These are phyloP conservation scores for Chunga burmeisteri DNA, from an alignment of 2,113 vertebrate genomes.

Conservation along the genomic window DNA sequence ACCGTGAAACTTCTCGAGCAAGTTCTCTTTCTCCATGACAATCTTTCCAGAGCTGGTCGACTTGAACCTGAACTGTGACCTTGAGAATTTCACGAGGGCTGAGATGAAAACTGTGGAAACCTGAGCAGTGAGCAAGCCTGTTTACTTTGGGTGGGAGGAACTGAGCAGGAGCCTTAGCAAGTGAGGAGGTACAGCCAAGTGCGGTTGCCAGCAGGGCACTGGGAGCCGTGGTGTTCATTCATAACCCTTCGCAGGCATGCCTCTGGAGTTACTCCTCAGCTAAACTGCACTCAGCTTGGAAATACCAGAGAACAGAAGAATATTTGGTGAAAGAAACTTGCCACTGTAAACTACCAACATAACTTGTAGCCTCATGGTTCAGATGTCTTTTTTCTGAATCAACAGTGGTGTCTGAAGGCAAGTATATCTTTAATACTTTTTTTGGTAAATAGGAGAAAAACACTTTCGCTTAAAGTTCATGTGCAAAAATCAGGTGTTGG, in stretches of 20 bases:
- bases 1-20: background rate
- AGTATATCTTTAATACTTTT: conserved; percentile 18
- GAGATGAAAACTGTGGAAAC: conserved; percentile 23
- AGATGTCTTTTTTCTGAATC: background rate
- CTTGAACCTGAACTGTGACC: background rate
- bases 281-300: background rate
- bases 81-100: background rate
- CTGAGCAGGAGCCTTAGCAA: background rate
- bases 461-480: background rate
- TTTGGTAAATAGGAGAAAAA: background rate
- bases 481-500: background rate
- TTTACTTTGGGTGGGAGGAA: conserved; percentile 38
- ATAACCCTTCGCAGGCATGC: background rate
- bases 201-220: background rate
- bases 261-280: background rate
- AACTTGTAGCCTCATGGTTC: background rate
- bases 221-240: background rate
- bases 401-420: conserved; percentile 42
- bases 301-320: background rate
- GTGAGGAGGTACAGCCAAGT: background rate
- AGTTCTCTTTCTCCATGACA: background rate
- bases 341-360: background rate
- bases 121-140: conserved; percentile 13
- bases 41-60: background rate
- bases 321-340: background rate